phyloP scores from a whole-genome alignment of 37 sponge, comb jelly and placozoan genomes.

The Petrosia ficiformis region DNA sequence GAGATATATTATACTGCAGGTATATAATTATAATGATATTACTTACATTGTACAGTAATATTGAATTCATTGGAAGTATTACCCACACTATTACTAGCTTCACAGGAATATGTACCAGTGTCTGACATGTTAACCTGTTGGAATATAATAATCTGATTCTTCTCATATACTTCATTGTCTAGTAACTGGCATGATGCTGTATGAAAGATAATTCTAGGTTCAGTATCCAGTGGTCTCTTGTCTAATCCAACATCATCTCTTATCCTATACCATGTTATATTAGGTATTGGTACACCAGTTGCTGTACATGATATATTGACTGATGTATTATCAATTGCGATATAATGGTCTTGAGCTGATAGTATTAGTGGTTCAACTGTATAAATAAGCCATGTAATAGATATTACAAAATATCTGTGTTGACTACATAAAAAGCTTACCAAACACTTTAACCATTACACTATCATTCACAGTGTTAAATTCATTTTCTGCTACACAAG shows the following conservation, averaged over 20 bases:
- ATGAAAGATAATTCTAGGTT: neutral
- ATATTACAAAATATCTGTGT: neutral
- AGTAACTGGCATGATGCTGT: neutral
- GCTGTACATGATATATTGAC: conserved; percentile 17
- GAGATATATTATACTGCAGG: neutral
- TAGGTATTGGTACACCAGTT: conserved; percentile 39
- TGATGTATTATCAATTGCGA: neutral
- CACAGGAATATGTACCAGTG: conserved; percentile 19
- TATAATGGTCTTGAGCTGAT: neutral
- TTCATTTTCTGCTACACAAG: conserved; percentile 52
- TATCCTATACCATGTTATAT: conserved; percentile 30
- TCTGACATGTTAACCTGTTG: neutral
- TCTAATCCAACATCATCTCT: too few relatives aligned
- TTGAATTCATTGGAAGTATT: neutral
- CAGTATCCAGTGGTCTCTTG: neutral
- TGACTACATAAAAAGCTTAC: conserved; percentile 22
- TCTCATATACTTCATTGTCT: neutral
- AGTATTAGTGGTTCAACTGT: neutral
- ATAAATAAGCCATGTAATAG: neutral
- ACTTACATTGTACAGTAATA: neutral
- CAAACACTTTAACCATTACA: conserved; percentile 32
- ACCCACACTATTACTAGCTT: conserved; percentile 16
- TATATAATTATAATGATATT: neutral
- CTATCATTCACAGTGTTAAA: neutral
- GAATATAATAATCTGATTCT: neutral